These are phyloP conservation scores for Epinotia ramella DNA, from an alignment of 2,888 invertebrate species.

Conservation along the genomic window DNA sequence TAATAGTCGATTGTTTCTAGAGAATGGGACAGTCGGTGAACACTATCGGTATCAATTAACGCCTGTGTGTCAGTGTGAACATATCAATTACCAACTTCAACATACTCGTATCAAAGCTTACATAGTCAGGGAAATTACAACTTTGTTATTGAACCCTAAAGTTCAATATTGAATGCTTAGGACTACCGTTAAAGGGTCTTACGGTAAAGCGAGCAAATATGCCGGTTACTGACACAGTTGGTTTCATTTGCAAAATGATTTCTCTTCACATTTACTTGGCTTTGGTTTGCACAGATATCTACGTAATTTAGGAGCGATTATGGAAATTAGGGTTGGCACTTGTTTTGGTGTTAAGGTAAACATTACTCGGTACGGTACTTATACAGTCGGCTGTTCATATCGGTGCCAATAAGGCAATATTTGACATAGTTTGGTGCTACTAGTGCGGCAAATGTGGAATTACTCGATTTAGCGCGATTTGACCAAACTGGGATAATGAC, in stretches of 20 bases:
- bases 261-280: not conserved
- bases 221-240: constrained; percentile 15
- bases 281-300: not conserved
- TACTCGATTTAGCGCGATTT: not conserved
- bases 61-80: constrained; percentile 12
- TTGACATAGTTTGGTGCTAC: not conserved
- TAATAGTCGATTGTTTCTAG: constrained; percentile 3
- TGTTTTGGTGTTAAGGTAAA: constrained; percentile 21
- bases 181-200: not conserved
- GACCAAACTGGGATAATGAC: not conserved
- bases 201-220: not conserved
- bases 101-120: constrained; percentile 2
- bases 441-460: not conserved
- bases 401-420: constrained; percentile 1
- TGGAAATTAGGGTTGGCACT: constrained; percentile 1
- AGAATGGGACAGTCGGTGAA: constrained; percentile 36
- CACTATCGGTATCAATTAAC: constrained; percentile 34
- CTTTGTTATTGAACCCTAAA: not conserved
- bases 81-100: not conserved
- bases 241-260: constrained; percentile 3
- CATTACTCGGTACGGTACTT: constrained; percentile 8
- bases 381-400: not conserved
- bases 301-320: not conserved
- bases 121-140: not conserved
- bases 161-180: not conserved